phyloP scores from a whole-genome alignment of 2,113 vertebrate genomes.

The Tricholaema leucomelas region DNA sequence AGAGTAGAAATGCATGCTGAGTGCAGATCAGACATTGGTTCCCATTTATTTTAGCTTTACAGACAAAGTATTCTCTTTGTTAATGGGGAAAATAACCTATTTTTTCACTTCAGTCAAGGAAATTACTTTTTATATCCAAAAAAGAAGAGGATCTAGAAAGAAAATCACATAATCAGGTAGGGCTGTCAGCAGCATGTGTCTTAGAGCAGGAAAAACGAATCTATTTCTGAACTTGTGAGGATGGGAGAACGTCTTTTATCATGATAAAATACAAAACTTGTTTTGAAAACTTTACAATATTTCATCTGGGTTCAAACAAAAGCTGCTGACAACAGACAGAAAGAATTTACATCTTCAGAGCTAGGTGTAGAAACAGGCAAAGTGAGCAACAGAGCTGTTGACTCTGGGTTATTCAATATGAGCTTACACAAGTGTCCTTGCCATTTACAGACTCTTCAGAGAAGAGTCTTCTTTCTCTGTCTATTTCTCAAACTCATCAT shows the following conservation, averaged over 20 bases:
- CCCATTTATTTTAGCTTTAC: conserved; percentile 44
- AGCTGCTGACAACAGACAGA: conserved; percentile 42
- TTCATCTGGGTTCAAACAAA: conserved; percentile 52
- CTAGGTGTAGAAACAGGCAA: neutral
- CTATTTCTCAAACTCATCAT: neutral
- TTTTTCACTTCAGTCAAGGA: conserved; percentile 53
- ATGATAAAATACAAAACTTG: conserved; percentile 52
- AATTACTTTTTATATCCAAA: conserved; percentile 41
- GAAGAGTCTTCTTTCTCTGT: neutral
- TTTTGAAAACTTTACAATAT: conserved; percentile 64
- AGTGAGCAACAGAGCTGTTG: neutral
- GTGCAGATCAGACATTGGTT: conserved; percentile 15
- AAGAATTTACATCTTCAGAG: conserved; percentile 40
- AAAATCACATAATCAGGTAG: conserved; percentile 25
- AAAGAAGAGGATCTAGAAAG: conserved; percentile 8
- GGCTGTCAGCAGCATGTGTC: conserved; percentile 49
- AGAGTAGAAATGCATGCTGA: neutral
- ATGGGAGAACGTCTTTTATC: conserved; percentile 46
- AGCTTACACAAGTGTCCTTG: neutral
- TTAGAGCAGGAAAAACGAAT: conserved; percentile 38
- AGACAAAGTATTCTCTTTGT: conserved; percentile 56
- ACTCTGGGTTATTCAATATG: neutral
- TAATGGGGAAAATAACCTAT: conserved; percentile 58
- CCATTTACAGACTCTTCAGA: neutral
- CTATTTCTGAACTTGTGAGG: conserved; percentile 49